Evolutionary conservation across 2,888 invertebrate species (phyloP).

Genomic region (Rhogogaster chlorosoma): DNA sequence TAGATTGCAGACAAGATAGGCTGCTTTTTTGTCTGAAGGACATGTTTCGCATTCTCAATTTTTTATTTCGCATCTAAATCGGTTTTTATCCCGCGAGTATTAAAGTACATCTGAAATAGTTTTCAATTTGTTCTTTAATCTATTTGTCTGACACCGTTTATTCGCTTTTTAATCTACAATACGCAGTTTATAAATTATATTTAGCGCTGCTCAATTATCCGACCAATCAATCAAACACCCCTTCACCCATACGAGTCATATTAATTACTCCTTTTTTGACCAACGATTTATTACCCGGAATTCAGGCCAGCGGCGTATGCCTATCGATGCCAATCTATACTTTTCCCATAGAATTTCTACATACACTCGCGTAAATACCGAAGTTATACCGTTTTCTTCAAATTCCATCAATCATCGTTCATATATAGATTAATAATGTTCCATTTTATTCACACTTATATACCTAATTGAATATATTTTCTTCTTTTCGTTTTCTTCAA

Average conservation of each 20-base stretch:
- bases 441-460: not conserved
- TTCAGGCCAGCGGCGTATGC: not conserved
- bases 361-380: not conserved
- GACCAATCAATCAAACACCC: constrained; percentile 29
- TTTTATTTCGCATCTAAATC: not conserved
- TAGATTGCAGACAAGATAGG: not conserved
- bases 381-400: not conserved
- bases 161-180: not conserved
- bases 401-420: not conserved
- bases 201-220: constrained; percentile 27
- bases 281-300: not conserved
- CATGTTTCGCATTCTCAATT: not conserved
- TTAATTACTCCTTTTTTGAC: constrained; percentile 34
- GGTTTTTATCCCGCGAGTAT: not conserved
- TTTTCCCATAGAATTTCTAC: not conserved
- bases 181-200: not conserved
- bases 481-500: not conserved
- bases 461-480: not conserved
- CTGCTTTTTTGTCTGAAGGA: not conserved
- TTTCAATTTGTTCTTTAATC: not conserved
- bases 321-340: not conserved
- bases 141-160: not conserved
- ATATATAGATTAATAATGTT: not conserved
- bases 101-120: not conserved
- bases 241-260: not conserved